Conservation (phyloP, 2,797 vertebrate species). For the Gallinago stenura region DNA sequence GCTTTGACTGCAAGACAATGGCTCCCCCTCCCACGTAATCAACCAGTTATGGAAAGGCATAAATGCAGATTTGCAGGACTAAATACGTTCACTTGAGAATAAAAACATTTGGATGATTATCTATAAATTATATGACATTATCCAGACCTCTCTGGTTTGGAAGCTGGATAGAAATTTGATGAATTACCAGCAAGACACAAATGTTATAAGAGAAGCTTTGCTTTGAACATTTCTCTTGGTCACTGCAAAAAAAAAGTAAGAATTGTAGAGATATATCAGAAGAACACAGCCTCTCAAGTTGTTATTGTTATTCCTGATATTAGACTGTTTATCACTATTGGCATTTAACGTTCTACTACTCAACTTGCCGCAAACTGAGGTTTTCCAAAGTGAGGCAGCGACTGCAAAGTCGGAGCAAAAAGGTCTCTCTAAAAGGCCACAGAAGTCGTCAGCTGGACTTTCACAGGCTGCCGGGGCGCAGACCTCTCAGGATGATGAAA, state of each 20-base stretch:
- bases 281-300: background rate
- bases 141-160: slow-evolving; percentile 48
- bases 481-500: background rate
- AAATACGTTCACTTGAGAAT: slow-evolving; percentile 56
- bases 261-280: background rate
- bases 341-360: background rate
- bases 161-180: slow-evolving; percentile 51
- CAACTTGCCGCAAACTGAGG: background rate
- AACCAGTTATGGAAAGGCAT: slow-evolving; percentile 60
- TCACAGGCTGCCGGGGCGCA: background rate
- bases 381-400: background rate
- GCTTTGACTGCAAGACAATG: slow-evolving; percentile 72
- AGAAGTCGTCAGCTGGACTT: background rate
- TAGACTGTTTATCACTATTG: background rate
- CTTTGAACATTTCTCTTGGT: background rate
- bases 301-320: background rate
- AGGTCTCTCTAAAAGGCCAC: background rate
- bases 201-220: slow-evolving; percentile 13
- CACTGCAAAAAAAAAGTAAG: background rate
- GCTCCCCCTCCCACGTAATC: slow-evolving; percentile 70
- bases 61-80: slow-evolving; percentile 50
- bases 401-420: background rate
- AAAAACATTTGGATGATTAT: slow-evolving; percentile 59
- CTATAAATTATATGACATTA: slow-evolving; percentile 59
- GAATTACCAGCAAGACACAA: slow-evolving; percentile 55